Base-by-base conservation (phyloP, 1,140 invertebrate species). In the Heliconius melpomene region DNA sequence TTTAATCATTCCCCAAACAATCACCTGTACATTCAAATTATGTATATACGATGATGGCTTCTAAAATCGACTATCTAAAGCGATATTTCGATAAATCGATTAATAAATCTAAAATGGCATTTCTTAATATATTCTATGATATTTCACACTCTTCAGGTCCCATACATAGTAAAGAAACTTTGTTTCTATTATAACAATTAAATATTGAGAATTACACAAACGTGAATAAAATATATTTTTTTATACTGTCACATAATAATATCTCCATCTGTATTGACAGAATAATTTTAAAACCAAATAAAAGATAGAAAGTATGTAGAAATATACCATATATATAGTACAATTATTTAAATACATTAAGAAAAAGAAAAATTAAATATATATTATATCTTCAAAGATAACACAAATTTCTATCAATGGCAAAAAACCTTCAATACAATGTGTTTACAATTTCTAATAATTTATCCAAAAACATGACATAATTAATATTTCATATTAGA, bases 141-240 rank as follows among this genome's bases (percentile, higher is more conserved):
- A 79, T 75, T 79, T 75, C 79, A 76, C 54, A 60, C 66, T 38
- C 79, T 75, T 79, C 79, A 79, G 79, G 79, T 79, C 79, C 79
- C 79, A 50, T 46, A 72, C 66, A 76, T 50, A 79, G 66, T 32
- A 75, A 38, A 46, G 78, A 75, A 75, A 79, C 79, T 79, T 71
- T 40, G 79, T 79, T 79, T 72, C 79, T 60, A 60, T 60, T 9
- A 60, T 11, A 60, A 60, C 54, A 60, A 66, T 66, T 29, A 66
- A 66, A 66, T 66, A 66, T 29, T 26, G 60, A 29, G 60, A 16
- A 26, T 29, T 66, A 66, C 26, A 29, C 60, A 66, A 74, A 74
- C n/a, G 2, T 74, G 3, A 29, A 11, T 29, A 66, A 66, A 66
- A 66, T 1, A 66, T 16, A 9, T 18, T 54, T 54, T 52, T 57